Base-by-base conservation (phyloP, 2,888 invertebrate genomes). In the Brachylomia viminalis region DNA sequence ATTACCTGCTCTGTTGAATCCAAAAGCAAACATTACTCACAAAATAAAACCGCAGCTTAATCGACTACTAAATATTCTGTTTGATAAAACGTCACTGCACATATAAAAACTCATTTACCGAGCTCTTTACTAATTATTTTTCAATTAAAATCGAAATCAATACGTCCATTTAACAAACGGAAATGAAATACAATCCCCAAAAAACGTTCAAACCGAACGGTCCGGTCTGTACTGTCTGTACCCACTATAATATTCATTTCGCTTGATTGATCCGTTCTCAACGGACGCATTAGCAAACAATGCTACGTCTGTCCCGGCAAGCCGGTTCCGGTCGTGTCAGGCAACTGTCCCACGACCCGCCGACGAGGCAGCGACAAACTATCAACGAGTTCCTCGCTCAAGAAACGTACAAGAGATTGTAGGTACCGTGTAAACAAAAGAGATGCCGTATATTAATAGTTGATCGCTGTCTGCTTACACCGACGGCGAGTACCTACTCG, bases 261-360 rank as follows among this genome's bases (percentile, higher is more conserved):
- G 79, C 72, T 84, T 87, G 87, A 89, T 89, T 86, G 86, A 85
- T 87, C 79, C 83, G 85, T 87, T 87, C 87, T 82, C 87, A 85
- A 88, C 85, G 79, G 49, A 56, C 47, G 77, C 70, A 90, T 90
- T 89, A 88, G 84, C 90, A 90, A 89, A 91, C 85, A 90, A 90
- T 87, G 77, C 80, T 74, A 79, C 54, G 42, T 72, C 62, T 89
- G 79, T 80, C 69, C 71, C 72, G 71, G 59, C 66, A 77, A 84
- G 71, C 75, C 79, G 78, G 77, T 85, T 83, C 80, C 89, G 86
- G 72, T 42, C 62, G 70, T 69, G 82, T 72, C 17, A 13, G 20
- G 33, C n/a, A 20, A 23, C 56, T 33, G 33, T 7, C 11, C 15
- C 33, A 33, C n/a, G n/a, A n/a, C n/a, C 17, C 11, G 20, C 33